Percentiles rank a stretch among this genome's conserved stretches.
phyloP scores from a whole-genome alignment of 2,113 vertebrate genomes.

The Seriola aureovittata region DNA sequence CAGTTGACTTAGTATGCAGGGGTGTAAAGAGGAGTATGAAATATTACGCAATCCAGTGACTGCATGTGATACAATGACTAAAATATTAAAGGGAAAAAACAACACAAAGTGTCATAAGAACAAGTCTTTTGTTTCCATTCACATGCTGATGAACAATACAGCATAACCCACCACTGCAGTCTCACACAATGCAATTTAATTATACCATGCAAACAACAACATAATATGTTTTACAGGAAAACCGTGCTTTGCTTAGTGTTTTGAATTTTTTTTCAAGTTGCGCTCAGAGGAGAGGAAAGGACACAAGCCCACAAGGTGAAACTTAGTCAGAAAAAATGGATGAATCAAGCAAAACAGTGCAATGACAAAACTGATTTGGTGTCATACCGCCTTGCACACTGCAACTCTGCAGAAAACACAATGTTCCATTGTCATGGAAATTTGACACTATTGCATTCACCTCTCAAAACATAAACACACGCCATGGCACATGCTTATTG shows the following conservation, averaged over 20 bases:
- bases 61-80: conserved; percentile 41
- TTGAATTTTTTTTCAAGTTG: not conserved
- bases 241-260: not conserved
- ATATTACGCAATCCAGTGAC: conserved; percentile 55
- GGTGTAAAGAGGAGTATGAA: conserved; percentile 43
- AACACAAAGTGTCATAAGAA: conserved; percentile 14
- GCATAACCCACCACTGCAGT: not conserved
- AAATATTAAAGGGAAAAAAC: conserved; percentile 28
- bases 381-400: conserved; percentile 32
- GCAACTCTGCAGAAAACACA: conserved; percentile 73
- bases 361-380: conserved; percentile 56
- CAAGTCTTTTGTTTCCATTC: conserved; percentile 7
- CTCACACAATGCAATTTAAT: not conserved
- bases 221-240: not conserved
- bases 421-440: conserved; percentile 72
- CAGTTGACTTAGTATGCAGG: conserved; percentile 67
- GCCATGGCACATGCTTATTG: conserved; percentile 25
- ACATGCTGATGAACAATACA: conserved; percentile 9
- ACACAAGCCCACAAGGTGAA: conserved; percentile 43
- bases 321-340: conserved; percentile 50
- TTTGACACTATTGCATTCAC: conserved; percentile 37
- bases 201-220: not conserved
- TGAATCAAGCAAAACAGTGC: conserved; percentile 63
- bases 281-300: conserved; percentile 15
- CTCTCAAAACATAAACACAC: conserved; percentile 39